Percentiles rank a stretch among this genome's conserved stretches.
These are phyloP conservation scores for Sebastolobus alascanus DNA, from an alignment of 2,797 vertebrate species.

Conservation along the genomic window DNA sequence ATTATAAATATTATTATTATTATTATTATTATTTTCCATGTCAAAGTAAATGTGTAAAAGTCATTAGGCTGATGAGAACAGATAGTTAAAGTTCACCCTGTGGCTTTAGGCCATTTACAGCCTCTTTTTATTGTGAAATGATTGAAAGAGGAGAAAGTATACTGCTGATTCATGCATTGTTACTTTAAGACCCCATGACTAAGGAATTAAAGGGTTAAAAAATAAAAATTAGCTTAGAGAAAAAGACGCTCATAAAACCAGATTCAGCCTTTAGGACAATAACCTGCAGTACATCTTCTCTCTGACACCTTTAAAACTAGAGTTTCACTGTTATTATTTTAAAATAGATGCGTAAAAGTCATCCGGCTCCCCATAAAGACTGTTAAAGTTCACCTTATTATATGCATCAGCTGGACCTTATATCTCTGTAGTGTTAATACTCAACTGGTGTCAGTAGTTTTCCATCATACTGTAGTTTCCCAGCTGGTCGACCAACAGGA, in stretches of 20 bases:
- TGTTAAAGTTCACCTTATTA: too few species aligned
- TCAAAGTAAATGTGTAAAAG: too few species aligned
- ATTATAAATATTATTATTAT: too few species aligned
- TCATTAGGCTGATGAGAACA: too few species aligned
- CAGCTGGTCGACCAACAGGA: conserved; percentile 41
- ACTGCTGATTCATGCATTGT: neutral
- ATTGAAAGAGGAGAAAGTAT: neutral
- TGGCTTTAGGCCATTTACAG: too few species aligned
- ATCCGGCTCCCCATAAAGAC: neutral
- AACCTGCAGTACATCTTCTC: neutral
- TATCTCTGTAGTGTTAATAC: neutral
- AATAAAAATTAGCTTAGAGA: neutral
- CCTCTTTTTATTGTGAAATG: neutral
- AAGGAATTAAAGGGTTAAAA: neutral
- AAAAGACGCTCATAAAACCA: too few species aligned
- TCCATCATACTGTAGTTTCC: conserved; percentile 13
- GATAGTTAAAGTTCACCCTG: too few species aligned
- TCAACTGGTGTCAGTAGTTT: conserved; percentile 52
- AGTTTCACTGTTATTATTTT: neutral
- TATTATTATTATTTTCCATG: too few species aligned
- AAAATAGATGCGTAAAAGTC: neutral
- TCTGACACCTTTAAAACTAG: too few species aligned
- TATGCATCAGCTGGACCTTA: neutral
- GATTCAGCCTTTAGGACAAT: too few species aligned
- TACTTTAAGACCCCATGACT: neutral